Evolutionary conservation across 2,888 invertebrate genomes (phyloP), one percentile per base, ranked within the genome.

Genomic region (Acleris laterana): DNA sequence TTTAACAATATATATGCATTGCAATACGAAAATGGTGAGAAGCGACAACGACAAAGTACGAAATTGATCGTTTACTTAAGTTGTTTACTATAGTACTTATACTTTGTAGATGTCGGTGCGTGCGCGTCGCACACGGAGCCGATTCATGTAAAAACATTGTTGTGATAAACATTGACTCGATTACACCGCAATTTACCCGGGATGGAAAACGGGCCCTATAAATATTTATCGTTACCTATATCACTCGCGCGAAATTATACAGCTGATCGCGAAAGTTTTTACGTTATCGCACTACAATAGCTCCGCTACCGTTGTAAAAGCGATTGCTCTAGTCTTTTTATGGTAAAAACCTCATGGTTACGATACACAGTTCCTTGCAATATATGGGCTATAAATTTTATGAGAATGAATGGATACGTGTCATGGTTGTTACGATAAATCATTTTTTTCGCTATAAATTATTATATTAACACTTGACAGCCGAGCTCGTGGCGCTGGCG

Each of bases 211-310:
- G 81, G 84, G 83, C 73, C 83, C 83, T 85, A 89, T 92, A 92
- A 90, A 91, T 91, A 89, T 91, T 92, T 91, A 92, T 87, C 86
- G 82, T 83, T 81, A 75, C 77, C 77, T 81, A 84, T 80, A 81
- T 78, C 73, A 60, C 71, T 71, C 71, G 63, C 69, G 74, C 80
- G 70, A 83, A 86, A 85, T 88, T 87, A 85, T 84, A 84, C 83
- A 77, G 82, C 74, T 52, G 74, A 73, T 79, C 80, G 82, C 77
- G 75, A 80, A 79, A 79, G 80, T 81, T 82, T 81, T 81, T 80
- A 81, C 79, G 77, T 80, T 84, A 82, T 78, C 75, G 77, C 72
- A 80, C 70, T 78, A 85, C 82, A 85, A 84, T 83, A 83, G 80
- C 69, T 63, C 71, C 65, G 71, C 81, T 82, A 81, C 80, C 56